These are phyloP conservation scores for Hymenopus coronatus DNA, from an alignment of 2,888 invertebrate genomes.

Conservation along the genomic window DNA sequence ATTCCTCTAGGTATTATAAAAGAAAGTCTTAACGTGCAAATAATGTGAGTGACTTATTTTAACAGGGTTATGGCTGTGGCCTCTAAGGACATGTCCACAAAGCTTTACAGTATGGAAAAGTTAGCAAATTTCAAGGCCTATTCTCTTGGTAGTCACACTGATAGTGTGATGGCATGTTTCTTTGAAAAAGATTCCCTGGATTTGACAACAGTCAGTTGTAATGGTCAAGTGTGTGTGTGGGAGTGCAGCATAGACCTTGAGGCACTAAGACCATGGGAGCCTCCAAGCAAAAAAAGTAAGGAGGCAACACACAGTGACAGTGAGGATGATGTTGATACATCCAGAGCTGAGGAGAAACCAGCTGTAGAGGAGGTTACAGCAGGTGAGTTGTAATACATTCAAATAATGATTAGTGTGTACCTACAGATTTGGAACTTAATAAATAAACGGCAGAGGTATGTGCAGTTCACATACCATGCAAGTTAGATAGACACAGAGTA, in stretches of 20 bases:
- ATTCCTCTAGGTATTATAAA: too few species aligned
- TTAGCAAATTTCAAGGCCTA: slow-evolving; percentile 73
- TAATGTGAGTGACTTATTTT: not conserved
- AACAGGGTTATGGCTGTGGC: slow-evolving; percentile 77
- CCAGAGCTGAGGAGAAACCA: slow-evolving; percentile 12
- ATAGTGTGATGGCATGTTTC: slow-evolving; percentile 79
- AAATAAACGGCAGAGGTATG: too few species aligned
- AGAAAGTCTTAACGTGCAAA: too few species aligned
- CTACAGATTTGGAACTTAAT: too few species aligned
- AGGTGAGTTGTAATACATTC: not conserved
- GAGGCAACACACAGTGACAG: slow-evolving; percentile 39
- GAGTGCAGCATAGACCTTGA: slow-evolving; percentile 73
- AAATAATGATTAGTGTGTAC: too few species aligned
- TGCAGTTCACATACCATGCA: too few species aligned
- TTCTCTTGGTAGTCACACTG: slow-evolving; percentile 79
- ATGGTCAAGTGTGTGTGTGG: slow-evolving; percentile 67
- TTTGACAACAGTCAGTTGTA: slow-evolving; percentile 68
- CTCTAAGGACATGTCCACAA: slow-evolving; percentile 81
- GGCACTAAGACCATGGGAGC: slow-evolving; percentile 56
- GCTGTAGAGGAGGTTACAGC: not conserved
- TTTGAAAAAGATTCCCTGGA: slow-evolving; percentile 86
- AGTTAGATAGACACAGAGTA: too few species aligned
- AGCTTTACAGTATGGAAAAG: slow-evolving; percentile 75
- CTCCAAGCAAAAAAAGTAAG: slow-evolving; percentile 49
- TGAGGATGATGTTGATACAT: slow-evolving; percentile 41